Conservation (phyloP, 2,113 vertebrate genomes). For the Hippocampus mohnikei region DNA sequence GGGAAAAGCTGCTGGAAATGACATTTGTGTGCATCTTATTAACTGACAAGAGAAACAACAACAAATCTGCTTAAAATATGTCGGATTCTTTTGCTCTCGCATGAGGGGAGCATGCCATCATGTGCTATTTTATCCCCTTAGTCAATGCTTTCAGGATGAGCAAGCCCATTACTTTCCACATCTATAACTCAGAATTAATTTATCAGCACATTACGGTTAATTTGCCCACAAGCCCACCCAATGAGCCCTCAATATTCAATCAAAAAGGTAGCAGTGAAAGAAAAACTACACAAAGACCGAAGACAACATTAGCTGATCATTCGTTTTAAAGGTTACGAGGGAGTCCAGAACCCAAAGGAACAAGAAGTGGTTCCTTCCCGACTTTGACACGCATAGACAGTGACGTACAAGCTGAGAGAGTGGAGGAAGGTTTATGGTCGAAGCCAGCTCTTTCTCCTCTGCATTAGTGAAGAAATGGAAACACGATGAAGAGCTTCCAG, state of each 20-base stretch:
- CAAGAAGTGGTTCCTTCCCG: constrained; percentile 27
- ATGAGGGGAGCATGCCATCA: constrained; percentile 4
- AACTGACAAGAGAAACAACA: constrained; percentile 25
- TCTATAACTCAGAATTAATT: constrained; percentile 34
- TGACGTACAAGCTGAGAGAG: constrained; percentile 30
- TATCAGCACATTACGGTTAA: constrained; percentile 41
- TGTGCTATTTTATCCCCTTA: constrained; percentile 20
- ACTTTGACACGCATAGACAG: constrained; percentile 53
- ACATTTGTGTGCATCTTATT: constrained; percentile 30
- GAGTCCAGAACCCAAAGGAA: constrained; percentile 46
- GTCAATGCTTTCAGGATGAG: constrained; percentile 20
- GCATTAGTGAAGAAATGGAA: constrained; percentile 29
- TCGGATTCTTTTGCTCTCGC: constrained; percentile 7
- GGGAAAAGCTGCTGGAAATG: constrained; percentile 16
- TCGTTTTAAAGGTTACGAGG: constrained; percentile 62
- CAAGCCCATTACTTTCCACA: constrained; percentile 27
- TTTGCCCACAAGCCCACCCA: constrained; percentile 38
- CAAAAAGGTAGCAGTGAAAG: constrained; percentile 30
- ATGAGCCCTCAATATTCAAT: constrained; percentile 51
- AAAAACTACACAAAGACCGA: constrained; percentile 15
- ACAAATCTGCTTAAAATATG: constrained; percentile 13
- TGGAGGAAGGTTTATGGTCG: constrained; percentile 9
- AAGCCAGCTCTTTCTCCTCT: constrained; percentile 28
- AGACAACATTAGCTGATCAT: constrained; percentile 57
- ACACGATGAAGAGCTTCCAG: constrained; percentile 30